These are phyloP conservation scores for Fabriciana adippe DNA, from an alignment of 2,888 invertebrate species.

Conservation along the genomic window DNA sequence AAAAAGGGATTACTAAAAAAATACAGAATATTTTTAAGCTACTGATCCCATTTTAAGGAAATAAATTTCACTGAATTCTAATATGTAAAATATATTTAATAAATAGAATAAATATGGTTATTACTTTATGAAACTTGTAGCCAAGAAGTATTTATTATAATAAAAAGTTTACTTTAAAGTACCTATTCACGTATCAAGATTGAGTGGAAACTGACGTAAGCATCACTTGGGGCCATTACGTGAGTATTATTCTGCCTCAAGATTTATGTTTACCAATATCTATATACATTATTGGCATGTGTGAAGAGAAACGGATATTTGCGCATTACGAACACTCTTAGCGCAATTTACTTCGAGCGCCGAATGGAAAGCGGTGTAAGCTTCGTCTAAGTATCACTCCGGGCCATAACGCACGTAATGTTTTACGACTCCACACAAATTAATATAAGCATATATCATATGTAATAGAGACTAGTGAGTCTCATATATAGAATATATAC, in stretches of 20 bases:
- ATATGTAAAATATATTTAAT: no score
- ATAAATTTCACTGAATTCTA: no score
- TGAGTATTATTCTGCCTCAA: slow-evolving; percentile 3
- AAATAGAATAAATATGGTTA: no score
- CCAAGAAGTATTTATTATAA: no score
- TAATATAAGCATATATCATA: neutral
- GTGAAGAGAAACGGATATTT: slow-evolving; percentile 53
- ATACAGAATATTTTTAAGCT: no score
- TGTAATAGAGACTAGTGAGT: no score
- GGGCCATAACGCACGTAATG: slow-evolving; percentile 47
- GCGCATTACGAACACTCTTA: slow-evolving; percentile 67
- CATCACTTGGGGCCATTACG: neutral
- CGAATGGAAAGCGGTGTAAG: slow-evolving; percentile 74
- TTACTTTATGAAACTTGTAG: no score
- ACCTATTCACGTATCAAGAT: no score
- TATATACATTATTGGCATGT: slow-evolving; percentile 1
- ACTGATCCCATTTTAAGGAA: no score
- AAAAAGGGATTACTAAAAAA: no score
- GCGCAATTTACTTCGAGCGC: slow-evolving; percentile 56
- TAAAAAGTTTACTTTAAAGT: no score
- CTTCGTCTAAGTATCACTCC: slow-evolving; percentile 58
- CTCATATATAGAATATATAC: neutral
- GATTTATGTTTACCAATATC: neutral
- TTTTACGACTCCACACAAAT: slow-evolving; percentile 13
- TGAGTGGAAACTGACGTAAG: no score